Evolutionary conservation across 2,888 invertebrate genomes (phyloP).

Genomic region (Brachyptera risi): DNA sequence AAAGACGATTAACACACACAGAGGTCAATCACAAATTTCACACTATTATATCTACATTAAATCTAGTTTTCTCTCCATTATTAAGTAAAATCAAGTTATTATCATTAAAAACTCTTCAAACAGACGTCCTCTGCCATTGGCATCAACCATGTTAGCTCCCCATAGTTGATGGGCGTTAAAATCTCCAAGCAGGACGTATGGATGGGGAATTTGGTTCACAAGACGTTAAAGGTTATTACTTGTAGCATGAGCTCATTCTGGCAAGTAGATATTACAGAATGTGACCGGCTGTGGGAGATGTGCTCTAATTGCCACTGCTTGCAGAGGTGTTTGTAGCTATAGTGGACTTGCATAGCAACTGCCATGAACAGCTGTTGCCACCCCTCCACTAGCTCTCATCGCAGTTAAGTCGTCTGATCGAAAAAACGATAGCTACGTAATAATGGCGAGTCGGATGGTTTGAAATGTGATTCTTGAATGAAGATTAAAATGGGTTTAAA

Average conservation of each 20-base stretch:
- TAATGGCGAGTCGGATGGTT: not conserved
- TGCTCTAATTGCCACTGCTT: not conserved
- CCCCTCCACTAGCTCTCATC: not conserved
- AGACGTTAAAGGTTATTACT: not conserved
- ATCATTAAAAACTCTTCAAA: too few relatives aligned
- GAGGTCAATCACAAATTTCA: too few relatives aligned
- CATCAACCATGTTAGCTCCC: too few relatives aligned
- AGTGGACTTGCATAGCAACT: not conserved
- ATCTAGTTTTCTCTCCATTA: too few relatives aligned
- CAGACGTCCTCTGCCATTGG: too few relatives aligned
- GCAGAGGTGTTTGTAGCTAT: conserved; percentile 1
- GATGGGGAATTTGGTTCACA: not conserved
- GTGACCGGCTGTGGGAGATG: not conserved
- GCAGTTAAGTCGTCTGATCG: not conserved
- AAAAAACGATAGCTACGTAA: not conserved
- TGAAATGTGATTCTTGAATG: not conserved
- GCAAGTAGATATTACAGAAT: too few relatives aligned
- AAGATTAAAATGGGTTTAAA: not conserved
- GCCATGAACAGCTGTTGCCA: not conserved
- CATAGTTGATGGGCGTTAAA: conserved; percentile 18
- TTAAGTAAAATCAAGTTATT: too few relatives aligned
- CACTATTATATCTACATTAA: too few relatives aligned
- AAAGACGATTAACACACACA: too few relatives aligned
- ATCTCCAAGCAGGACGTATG: not conserved
- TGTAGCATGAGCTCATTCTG: not conserved